Percentiles rank a stretch among this genome's conserved stretches.
phyloP scores from a whole-genome alignment of 2,888 invertebrate genomes.

The Stenchaetothrips biformis region DNA sequence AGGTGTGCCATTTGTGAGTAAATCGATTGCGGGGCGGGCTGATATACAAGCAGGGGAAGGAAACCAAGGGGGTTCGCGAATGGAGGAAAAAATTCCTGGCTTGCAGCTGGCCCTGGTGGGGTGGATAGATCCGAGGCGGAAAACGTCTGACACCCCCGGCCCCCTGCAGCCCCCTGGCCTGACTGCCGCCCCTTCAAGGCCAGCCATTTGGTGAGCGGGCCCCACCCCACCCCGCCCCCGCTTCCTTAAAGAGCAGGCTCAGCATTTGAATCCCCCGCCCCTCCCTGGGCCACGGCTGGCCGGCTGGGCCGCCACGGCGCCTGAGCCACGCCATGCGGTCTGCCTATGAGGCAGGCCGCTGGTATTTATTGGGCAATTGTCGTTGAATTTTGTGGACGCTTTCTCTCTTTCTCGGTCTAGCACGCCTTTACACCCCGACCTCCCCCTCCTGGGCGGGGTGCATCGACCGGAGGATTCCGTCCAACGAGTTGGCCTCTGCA shows the following conservation, averaged over 20 bases:
- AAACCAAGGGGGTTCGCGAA: not conserved
- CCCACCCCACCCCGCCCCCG: not conserved
- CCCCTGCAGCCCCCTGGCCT: not conserved
- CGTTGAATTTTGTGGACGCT: conserved; percentile 18
- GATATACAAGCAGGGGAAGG: not conserved
- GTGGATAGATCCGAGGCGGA: not conserved
- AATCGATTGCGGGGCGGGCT: not conserved
- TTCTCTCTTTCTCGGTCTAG: not conserved
- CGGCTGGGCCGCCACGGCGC: not conserved
- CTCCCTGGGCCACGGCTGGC: not conserved
- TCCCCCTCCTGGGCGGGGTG: not conserved
- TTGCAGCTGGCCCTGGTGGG: not conserved
- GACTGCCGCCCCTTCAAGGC: not conserved
- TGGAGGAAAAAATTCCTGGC: not conserved
- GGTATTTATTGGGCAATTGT: conserved; percentile 16
- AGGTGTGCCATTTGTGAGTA: not conserved
- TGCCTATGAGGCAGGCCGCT: not conserved
- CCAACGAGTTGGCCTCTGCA: too few relatives aligned
- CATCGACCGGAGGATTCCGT: too few relatives aligned
- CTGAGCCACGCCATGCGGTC: not conserved
- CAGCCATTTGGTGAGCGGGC: conserved; percentile 10
- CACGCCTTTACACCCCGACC: not conserved
- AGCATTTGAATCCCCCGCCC: conserved; percentile 14
- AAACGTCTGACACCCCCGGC: not conserved
- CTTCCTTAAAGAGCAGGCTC: not conserved